Evolutionary conservation across 2,888 invertebrate genomes (phyloP), one percentile per base, ranked within the genome.

Genomic region (Rambutsinella grinnellia): DNA sequence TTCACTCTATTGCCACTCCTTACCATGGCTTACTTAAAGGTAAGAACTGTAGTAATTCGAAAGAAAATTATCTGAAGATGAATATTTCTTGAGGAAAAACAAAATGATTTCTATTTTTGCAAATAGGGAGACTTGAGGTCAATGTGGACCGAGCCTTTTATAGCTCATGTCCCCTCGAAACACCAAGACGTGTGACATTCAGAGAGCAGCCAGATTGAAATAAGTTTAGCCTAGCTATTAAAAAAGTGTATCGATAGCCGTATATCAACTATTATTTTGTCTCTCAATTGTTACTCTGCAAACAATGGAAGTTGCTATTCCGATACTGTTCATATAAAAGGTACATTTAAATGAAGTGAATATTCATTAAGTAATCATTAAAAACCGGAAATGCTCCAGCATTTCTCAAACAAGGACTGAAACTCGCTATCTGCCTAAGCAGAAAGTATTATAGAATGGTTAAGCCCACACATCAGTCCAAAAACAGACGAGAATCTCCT

Each of bases 71-170:
- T 62, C 2, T 17, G 15, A 3, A 10, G 2, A 19, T 65, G 8
- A 19, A 46, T 5, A 27, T 56, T 17, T 27, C 5, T 24, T 19
- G 19, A 36, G 21, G 13, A 46, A 19, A 61, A 46, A 8, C 24
- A n/a, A n/a, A 26, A 27, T 57, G 53, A 46, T 47, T 58, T 51
- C 49, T 58, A 66, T 47, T 70, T 81, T 88, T n/a, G n/a, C n/a
- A n/a, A 87, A 6, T 88, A 97, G 97, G 97, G 98, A 82, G 98
- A 98, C 89, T 90, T 98, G 85, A 90, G 96, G 86, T 91, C 97
- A 85, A 98, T 98, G 97, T 98, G 98, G 98, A 95, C 95, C 86
- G 97, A 96, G 88, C 96, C 96, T 82, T 96, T 96, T 88, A 94
- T 94, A 88, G 90, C 93, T 84, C 92, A 94, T 85, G 90, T 91